Percentiles rank a stretch among this genome's conserved stretches.
Conservation (phyloP, 2,797 vertebrate species). For the Orestias chungarensis region DNA sequence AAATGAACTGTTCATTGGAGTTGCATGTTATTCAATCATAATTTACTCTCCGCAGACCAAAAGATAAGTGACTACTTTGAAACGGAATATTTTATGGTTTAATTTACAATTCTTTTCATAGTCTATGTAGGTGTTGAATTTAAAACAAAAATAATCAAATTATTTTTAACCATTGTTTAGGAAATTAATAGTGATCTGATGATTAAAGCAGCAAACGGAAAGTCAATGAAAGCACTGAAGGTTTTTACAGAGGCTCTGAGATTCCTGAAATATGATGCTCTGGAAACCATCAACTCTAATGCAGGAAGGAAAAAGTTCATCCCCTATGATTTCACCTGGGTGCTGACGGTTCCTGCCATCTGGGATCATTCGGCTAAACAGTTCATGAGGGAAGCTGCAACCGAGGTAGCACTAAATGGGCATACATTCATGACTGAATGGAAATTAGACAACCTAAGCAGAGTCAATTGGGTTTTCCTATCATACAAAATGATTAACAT, state of each 20-base stretch:
- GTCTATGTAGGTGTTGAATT: too few species aligned
- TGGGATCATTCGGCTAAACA: slow-evolving; percentile 19
- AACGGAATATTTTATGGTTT: neutral
- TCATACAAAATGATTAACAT: neutral
- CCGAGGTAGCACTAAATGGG: neutral
- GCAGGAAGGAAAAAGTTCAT: neutral
- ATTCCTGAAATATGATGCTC: neutral
- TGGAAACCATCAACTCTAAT: neutral
- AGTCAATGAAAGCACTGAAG: neutral
- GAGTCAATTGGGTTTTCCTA: neutral
- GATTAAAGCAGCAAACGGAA: neutral
- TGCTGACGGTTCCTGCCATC: slow-evolving; percentile 7
- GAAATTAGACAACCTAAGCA: neutral
- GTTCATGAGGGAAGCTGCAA: slow-evolving; percentile 22
- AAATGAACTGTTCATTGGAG: neutral
- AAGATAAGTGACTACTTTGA: neutral
- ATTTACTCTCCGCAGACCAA: neutral
- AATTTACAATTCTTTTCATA: neutral
- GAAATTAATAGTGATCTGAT: neutral
- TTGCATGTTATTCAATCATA: neutral
- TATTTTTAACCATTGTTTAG: fast-evolving
- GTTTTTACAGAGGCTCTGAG: slow-evolving; percentile 1
- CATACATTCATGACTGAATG: neutral
- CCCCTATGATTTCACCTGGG: neutral
- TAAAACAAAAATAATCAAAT: neutral